These are phyloP conservation scores for Drosophila paranaensis DNA, from an alignment of 2,888 invertebrate species.

Conservation along the genomic window DNA sequence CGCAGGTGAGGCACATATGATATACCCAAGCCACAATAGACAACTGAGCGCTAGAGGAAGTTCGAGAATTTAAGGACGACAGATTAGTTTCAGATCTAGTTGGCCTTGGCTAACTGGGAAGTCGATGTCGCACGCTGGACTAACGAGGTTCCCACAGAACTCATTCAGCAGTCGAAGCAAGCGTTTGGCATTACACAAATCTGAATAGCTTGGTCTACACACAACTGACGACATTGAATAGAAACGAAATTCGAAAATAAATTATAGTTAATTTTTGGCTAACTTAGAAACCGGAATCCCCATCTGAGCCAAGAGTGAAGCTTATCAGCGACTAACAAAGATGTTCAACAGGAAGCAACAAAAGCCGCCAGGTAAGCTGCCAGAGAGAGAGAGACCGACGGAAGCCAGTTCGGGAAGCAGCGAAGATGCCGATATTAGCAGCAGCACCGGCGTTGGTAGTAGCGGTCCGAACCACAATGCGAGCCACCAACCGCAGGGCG, in stretches of 20 bases:
- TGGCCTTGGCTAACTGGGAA: background rate
- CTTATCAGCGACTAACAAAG: background rate
- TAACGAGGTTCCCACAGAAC: no score
- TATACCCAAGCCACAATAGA: background rate
- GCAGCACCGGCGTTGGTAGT: background rate
- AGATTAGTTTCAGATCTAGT: background rate
- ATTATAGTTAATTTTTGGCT: background rate
- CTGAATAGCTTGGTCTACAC: background rate
- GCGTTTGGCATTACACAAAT: background rate
- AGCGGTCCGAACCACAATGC: no score
- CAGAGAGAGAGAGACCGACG: no score
- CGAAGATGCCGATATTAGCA: background rate
- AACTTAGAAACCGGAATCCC: background rate
- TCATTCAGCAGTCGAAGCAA: background rate
- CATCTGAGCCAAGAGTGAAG: background rate
- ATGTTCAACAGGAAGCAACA: slow-evolving; percentile 22
- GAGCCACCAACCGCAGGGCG: background rate
- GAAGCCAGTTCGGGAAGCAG: background rate
- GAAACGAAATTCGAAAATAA: slow-evolving; percentile 15
- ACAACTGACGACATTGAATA: background rate
- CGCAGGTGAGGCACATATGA: background rate
- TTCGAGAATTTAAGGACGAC: no score
- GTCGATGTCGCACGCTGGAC: background rate
- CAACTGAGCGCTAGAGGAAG: background rate
- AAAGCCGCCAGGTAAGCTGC: background rate